Percentiles rank a stretch among this genome's conserved stretches.
Conservation (phyloP, 2,888 invertebrate species). For the Catocala nupta region DNA sequence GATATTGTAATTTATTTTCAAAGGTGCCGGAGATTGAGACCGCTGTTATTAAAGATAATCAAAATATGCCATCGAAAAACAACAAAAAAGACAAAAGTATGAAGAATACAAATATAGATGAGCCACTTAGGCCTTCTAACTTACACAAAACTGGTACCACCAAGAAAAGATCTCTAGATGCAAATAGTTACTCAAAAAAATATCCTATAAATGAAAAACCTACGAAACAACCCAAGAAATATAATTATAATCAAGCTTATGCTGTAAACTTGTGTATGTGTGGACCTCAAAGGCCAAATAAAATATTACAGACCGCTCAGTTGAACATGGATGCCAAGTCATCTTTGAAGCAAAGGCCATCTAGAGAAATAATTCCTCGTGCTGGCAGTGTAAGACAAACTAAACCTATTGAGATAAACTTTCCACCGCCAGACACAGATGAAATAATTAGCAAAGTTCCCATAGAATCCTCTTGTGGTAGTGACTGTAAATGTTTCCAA, state of each 20-base stretch:
- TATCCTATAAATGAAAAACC: slow-evolving; percentile 40
- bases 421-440: slow-evolving; percentile 34
- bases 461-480: slow-evolving; percentile 52
- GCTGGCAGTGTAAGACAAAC: slow-evolving; percentile 54
- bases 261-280: slow-evolving; percentile 77
- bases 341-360: slow-evolving; percentile 43
- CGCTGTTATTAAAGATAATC: slow-evolving; percentile 15
- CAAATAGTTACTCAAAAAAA: slow-evolving; percentile 29
- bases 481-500: slow-evolving; percentile 70
- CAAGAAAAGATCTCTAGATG: slow-evolving; percentile 27
- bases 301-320: slow-evolving; percentile 24
- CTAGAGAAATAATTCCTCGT: slow-evolving; percentile 45
- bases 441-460: slow-evolving; percentile 37
- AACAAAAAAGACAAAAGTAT: slow-evolving; percentile 22
- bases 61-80: slow-evolving; percentile 9
- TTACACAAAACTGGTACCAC: slow-evolving; percentile 13
- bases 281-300: slow-evolving; percentile 54
- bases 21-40: no score
- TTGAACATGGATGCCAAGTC: slow-evolving; percentile 19
- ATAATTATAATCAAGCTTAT: slow-evolving; percentile 60
- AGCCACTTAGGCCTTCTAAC: slow-evolving; percentile 7
- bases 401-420: slow-evolving; percentile 55
- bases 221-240: slow-evolving; percentile 50
- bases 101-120: slow-evolving; percentile 7
- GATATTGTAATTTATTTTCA: no score